Percentiles rank a stretch among this genome's conserved stretches.
Conservation (phyloP, 2,888 invertebrate genomes). For the Dynastes grantii region DNA sequence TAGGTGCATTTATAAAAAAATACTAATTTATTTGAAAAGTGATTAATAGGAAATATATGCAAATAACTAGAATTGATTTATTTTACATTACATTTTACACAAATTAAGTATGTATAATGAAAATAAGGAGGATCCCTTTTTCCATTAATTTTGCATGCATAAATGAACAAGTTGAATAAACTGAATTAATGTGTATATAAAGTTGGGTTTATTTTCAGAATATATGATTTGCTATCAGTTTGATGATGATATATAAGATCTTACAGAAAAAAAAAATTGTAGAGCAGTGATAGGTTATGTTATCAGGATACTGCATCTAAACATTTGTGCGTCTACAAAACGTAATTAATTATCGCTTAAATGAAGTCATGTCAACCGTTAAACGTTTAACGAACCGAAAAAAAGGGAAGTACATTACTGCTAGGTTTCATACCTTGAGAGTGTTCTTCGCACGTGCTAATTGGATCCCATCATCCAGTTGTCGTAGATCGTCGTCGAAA, state of each 20-base stretch:
- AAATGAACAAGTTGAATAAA: background rate
- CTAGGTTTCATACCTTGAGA: constrained; percentile 43
- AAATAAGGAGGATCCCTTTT: too few relatives aligned
- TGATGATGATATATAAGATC: background rate
- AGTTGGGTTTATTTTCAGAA: too few relatives aligned
- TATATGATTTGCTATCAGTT: background rate
- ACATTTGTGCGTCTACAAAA: constrained; percentile 30
- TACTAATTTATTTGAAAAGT: too few relatives aligned
- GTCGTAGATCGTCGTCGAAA: constrained; percentile 5
- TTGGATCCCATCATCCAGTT: constrained; percentile 29
- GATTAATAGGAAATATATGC: too few relatives aligned
- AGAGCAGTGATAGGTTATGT: background rate
- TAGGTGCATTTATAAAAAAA: too few relatives aligned
- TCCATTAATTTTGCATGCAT: background rate
- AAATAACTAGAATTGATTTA: too few relatives aligned
- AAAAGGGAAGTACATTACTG: constrained; percentile 3
- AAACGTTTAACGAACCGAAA: constrained; percentile 37
- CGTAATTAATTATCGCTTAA: constrained; percentile 33
- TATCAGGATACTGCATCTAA: background rate
- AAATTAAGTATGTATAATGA: too few relatives aligned
- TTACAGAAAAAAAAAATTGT: background rate
- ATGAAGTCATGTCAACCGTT: constrained; percentile 24
- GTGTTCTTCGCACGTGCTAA: constrained; percentile 31
- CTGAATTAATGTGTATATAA: too few relatives aligned
- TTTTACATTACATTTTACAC: too few relatives aligned